These are phyloP conservation scores for Volucella inflata DNA, from an alignment of 2,888 invertebrate genomes.

Conservation along the genomic window DNA sequence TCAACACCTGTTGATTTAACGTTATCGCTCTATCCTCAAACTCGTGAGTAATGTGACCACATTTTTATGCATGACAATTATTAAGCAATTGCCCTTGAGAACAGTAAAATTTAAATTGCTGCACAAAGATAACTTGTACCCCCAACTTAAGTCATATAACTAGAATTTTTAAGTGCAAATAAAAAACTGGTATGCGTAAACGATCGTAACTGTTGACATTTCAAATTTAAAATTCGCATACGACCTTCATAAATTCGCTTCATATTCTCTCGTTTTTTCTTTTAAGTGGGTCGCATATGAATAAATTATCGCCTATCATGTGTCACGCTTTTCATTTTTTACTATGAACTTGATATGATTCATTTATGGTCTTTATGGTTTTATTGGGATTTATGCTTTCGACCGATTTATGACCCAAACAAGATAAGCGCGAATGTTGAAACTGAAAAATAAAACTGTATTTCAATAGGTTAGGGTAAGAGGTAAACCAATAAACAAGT, in stretches of 20 bases:
- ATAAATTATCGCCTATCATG: slow-evolving; percentile 38
- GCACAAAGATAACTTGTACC: too few species aligned
- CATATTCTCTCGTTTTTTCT: not conserved
- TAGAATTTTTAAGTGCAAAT: not conserved
- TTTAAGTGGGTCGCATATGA: slow-evolving; percentile 38
- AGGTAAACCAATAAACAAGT: not conserved
- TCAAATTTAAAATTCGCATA: slow-evolving; percentile 18
- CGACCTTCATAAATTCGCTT: slow-evolving; percentile 46
- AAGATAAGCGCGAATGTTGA: slow-evolving; percentile 5
- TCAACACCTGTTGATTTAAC: too few species aligned
- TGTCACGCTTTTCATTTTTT: slow-evolving; percentile 19
- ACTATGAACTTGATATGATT: slow-evolving; percentile 19
- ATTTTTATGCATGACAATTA: too few species aligned
- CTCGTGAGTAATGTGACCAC: too few species aligned
- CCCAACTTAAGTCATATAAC: too few species aligned
- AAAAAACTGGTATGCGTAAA: not conserved
- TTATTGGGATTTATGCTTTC: not conserved
- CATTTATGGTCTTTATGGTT: slow-evolving; percentile 5
- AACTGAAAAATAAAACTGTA: not conserved
- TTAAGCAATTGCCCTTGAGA: too few species aligned
- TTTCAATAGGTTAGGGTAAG: not conserved
- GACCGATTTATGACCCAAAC: slow-evolving; percentile 7
- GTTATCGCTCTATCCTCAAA: too few species aligned
- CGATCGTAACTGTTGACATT: slow-evolving; percentile 9
- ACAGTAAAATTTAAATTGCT: too few species aligned